A percentile compares a stretch with the other conserved stretches of the same genome.
These are phyloP conservation scores for Sminthopsis crassicaudata DNA, from an alignment of 2,113 vertebrate genomes.

Conservation along the genomic window DNA sequence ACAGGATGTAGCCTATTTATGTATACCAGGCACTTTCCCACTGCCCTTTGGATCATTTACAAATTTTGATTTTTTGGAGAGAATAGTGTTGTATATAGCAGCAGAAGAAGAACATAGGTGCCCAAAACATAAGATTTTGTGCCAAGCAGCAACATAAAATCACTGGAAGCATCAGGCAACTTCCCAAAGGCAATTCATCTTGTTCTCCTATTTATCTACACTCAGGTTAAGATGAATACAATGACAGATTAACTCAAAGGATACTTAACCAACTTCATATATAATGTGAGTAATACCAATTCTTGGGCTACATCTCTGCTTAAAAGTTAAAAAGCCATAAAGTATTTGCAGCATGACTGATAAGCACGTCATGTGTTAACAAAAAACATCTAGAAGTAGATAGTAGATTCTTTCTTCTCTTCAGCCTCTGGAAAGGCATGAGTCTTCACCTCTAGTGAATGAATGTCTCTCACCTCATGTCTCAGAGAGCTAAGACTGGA, in stretches of 20 bases:
- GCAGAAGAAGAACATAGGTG: neutral
- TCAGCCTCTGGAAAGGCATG: neutral
- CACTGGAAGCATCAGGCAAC: neutral
- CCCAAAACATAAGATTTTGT: neutral
- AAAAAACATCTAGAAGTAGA: neutral
- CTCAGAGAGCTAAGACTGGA: neutral
- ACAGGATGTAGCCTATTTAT: neutral
- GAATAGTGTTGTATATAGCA: neutral
- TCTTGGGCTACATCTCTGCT: neutral
- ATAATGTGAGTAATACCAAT: neutral
- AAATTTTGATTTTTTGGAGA: neutral
- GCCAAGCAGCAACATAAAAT: neutral
- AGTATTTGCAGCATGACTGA: neutral
- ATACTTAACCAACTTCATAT: neutral
- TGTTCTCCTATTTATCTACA: neutral
- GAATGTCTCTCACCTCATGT: neutral
- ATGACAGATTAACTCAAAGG: neutral
- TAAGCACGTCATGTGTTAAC: neutral
- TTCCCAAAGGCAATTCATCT: neutral
- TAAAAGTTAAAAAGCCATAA: neutral
- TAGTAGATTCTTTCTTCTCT: neutral
- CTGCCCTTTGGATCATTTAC: neutral
- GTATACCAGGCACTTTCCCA: neutral
- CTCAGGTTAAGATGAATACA: neutral
- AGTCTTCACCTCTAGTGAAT: neutral